These are phyloP conservation scores for Neoseiulus cucumeris DNA, from an alignment of 1,140 invertebrate genomes.

Conservation along the genomic window DNA sequence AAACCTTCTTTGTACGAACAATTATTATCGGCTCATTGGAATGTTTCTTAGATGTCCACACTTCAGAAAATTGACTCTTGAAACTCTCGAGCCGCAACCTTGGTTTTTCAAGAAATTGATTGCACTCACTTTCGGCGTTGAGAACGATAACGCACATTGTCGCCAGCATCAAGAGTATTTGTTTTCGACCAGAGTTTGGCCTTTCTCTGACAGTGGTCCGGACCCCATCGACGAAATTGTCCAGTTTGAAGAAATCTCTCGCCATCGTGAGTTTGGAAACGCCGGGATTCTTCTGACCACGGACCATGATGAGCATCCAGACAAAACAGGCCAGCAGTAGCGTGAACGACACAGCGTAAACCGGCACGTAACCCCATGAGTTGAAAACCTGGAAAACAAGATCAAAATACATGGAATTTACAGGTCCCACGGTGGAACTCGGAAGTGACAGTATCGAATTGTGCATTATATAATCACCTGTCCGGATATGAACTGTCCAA, in stretches of 20 bases:
- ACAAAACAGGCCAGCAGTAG: not conserved
- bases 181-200: not conserved
- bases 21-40: too few relatives aligned
- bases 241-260: not conserved
- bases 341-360: not conserved
- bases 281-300: not conserved
- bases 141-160: conserved; percentile 7
- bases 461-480: not conserved
- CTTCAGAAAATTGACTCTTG: too few relatives aligned
- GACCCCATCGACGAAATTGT: not conserved
- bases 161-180: not conserved
- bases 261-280: not conserved
- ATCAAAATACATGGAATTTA: too few relatives aligned
- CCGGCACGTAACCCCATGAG: not conserved
- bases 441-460: too few relatives aligned
- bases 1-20: too few relatives aligned
- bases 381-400: not conserved
- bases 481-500: not conserved
- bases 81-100: too few relatives aligned
- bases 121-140: conserved; percentile 4
- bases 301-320: not conserved
- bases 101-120: too few relatives aligned
- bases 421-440: too few relatives aligned
- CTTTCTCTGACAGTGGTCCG: not conserved
- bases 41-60: too few relatives aligned